Base-by-base conservation (phyloP, 1,140 invertebrate species). In the Drosophila subobscura region DNA sequence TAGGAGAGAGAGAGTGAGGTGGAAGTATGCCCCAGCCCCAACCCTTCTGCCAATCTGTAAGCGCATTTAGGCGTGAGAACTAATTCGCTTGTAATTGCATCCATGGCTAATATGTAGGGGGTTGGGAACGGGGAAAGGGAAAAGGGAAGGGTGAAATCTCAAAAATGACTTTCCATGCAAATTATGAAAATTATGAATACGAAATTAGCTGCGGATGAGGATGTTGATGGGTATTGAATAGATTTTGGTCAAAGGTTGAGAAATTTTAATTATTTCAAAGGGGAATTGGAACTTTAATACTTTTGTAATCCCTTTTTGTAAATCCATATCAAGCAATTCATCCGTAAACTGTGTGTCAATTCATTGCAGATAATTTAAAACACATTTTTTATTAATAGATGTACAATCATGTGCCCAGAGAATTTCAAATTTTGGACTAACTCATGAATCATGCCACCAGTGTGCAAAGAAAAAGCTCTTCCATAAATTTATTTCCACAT, bases 21-120 rank as follows among this genome's bases (percentile, higher is more conserved):
- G 25, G 5, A 27, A 27, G 25, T 6, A 63, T 51, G 27, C 16
- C 29, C 47, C 22, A 22, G 10, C 33, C 14, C 22, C 66, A 46
- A 41, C 44, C 63, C 50, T 67, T 64, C n/a, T 37, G 33, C 40
- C 64, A 51, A 67, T 66, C 25, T 53, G 44, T 79, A 84, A 83
- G 59, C 79, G 55, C 71, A 83, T 84, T 83, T 79, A 56, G 67
- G 71, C 79, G 79, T 83, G 79, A 83, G 79, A 83, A 84, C 75
- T 83, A 83, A 83, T 83, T 63, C 79, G 74, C 71, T 72, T 75
- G 79, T 83, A 84, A 83, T 83, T 84, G 51, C 42, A 49, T 29
- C 33, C 42, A 27, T 55, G 65, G 63, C 41, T 51, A 63, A 64
- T 50, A 45, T 51, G 68, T 3, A 10, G 10, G 10, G 58, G 51